These are phyloP conservation scores for Drosophila mulleri DNA, from an alignment of 2,888 invertebrate genomes.

Conservation along the genomic window DNA sequence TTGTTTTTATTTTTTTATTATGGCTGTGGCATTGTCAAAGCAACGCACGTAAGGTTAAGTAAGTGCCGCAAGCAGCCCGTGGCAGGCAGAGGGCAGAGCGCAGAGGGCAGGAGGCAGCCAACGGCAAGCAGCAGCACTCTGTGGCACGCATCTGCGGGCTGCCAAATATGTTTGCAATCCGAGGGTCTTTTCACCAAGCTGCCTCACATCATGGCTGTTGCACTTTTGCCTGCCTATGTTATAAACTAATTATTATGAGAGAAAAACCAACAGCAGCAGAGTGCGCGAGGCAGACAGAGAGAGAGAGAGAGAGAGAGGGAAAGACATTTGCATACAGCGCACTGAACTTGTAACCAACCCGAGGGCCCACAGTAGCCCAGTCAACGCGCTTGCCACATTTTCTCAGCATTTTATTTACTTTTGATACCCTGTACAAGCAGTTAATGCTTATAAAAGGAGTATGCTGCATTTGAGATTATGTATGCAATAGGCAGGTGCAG, in stretches of 20 bases:
- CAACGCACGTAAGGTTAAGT: constrained; percentile 60
- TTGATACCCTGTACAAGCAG: neutral
- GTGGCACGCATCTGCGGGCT: constrained; percentile 49
- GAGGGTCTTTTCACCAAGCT: constrained; percentile 26
- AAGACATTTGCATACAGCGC: constrained; percentile 13
- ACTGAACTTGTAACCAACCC: constrained; percentile 31
- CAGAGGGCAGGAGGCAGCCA: neutral
- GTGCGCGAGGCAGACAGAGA: too few species aligned
- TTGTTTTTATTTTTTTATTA: neutral
- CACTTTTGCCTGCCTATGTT: neutral
- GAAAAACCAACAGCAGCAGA: neutral
- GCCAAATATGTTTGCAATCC: constrained; percentile 26
- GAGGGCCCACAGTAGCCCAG: neutral
- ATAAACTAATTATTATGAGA: constrained; percentile 4
- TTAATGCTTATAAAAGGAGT: neutral
- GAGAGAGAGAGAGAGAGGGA: too few species aligned
- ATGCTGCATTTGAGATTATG: neutral
- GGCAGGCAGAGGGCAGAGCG: neutral
- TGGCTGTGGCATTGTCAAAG: constrained; percentile 48
- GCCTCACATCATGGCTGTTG: constrained; percentile 22
- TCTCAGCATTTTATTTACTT: constrained; percentile 7
- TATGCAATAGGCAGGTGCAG: neutral
- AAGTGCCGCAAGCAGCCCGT: constrained; percentile 45
- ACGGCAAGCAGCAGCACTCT: constrained; percentile 3
- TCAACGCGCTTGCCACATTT: constrained; percentile 21